Percentiles rank a stretch among this genome's conserved stretches.
These are phyloP conservation scores for Babylonia areolata DNA, from an alignment of 1,140 invertebrate species.

Conservation along the genomic window DNA sequence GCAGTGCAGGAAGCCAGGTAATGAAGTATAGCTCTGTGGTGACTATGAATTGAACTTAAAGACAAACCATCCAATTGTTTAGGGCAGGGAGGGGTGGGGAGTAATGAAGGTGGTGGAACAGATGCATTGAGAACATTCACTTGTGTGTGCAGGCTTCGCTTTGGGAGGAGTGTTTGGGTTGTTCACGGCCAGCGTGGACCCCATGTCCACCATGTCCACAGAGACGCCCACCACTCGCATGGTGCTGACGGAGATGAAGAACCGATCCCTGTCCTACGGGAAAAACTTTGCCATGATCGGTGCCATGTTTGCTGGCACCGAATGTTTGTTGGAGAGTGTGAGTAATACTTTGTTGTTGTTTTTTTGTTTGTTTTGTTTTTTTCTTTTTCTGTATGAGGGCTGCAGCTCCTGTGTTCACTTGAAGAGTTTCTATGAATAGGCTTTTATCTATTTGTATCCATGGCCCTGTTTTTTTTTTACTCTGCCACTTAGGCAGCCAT, in stretches of 20 bases:
- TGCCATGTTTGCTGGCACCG: slow-evolving; percentile 92
- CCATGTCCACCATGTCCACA: slow-evolving; percentile 84
- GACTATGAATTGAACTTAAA: too few relatives aligned
- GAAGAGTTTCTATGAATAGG: too few relatives aligned
- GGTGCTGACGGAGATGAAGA: slow-evolving; percentile 89
- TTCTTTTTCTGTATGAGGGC: neutral
- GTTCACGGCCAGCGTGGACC: slow-evolving; percentile 96
- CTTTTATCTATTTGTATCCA: too few relatives aligned
- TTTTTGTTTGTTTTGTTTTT: neutral
- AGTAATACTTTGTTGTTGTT: slow-evolving; percentile 39
- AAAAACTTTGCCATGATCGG: slow-evolving; percentile 99
- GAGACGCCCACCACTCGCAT: slow-evolving; percentile 79
- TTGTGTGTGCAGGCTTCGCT: slow-evolving; percentile 84
- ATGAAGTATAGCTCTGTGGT: too few relatives aligned
- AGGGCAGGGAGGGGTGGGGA: too few relatives aligned
- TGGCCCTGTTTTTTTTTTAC: too few relatives aligned
- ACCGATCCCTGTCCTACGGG: slow-evolving; percentile 91
- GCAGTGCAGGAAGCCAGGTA: too few relatives aligned
- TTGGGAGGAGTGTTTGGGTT: slow-evolving; percentile 94
- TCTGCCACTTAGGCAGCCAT: too few relatives aligned
- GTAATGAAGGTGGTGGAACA: too few relatives aligned
- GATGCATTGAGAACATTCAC: neutral
- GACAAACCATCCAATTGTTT: too few relatives aligned
- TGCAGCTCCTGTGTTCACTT: neutral
- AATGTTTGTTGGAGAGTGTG: slow-evolving; percentile 92